Conservation (phyloP, 1,140 invertebrate genomes). For the Apis cerana region DNA sequence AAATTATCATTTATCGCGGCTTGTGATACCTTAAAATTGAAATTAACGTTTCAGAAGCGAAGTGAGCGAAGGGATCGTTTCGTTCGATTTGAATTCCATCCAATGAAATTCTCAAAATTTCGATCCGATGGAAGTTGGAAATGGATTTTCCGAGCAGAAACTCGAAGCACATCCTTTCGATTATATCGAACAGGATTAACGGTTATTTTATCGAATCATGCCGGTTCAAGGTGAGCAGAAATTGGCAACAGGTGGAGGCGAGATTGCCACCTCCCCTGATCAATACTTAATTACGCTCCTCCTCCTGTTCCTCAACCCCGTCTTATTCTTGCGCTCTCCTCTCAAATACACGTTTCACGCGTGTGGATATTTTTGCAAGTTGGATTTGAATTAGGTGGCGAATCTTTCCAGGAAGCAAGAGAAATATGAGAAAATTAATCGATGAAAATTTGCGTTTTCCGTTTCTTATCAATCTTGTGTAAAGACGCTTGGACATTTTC, state of each 20-base stretch:
- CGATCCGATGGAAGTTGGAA: not conserved
- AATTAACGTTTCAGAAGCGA: no score
- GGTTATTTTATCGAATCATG: slow-evolving; percentile 66
- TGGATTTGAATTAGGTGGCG: not conserved
- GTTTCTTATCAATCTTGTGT: not conserved
- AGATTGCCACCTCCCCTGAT: slow-evolving; percentile 71
- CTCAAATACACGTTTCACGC: not conserved
- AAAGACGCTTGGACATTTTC: slow-evolving; percentile 46
- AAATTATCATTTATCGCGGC: no score
- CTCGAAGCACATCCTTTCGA: slow-evolving; percentile 5
- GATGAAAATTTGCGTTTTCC: no score
- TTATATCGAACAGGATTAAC: slow-evolving; percentile 54
- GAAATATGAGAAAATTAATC: no score
- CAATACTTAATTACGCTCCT: slow-evolving; percentile 73
- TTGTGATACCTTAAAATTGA: no score
- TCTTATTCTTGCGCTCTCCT: not conserved
- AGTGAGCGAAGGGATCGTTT: no score
- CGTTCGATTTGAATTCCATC: no score
- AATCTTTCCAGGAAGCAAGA: no score
- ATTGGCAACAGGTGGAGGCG: slow-evolving; percentile 72
- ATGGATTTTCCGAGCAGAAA: no score
- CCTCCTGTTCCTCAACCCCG: not conserved
- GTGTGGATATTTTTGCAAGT: not conserved
- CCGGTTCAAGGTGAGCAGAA: slow-evolving; percentile 49
- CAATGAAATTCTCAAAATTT: not conserved